These are phyloP conservation scores for Caenorhabditis wallacei DNA, from an alignment of 2,888 invertebrate species.

Conservation along the genomic window DNA sequence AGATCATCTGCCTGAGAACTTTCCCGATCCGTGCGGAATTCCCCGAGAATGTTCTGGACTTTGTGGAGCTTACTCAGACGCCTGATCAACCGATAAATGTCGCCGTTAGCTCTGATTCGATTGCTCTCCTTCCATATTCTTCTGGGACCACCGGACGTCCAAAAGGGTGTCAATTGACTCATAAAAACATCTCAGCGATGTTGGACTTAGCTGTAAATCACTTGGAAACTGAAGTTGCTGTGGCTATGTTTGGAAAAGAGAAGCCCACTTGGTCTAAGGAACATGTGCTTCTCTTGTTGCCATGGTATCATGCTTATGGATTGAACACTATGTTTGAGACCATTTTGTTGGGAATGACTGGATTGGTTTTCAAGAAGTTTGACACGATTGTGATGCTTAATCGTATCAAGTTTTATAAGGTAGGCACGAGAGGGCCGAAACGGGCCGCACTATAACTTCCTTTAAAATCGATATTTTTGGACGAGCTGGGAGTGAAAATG, in stretches of 20 bases:
- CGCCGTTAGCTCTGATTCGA: conserved; percentile 39
- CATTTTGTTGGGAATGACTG: conserved; percentile 73
- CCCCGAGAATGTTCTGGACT: conserved; percentile 62
- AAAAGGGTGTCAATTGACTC: conserved; percentile 77
- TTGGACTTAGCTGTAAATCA: conserved; percentile 67
- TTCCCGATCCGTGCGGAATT: conserved; percentile 61
- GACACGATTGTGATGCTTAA: conserved; percentile 73
- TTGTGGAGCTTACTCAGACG: conserved; percentile 55
- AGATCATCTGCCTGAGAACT: conserved; percentile 65
- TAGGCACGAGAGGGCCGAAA: no score
- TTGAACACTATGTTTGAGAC: conserved; percentile 69
- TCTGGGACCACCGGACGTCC: conserved; percentile 86
- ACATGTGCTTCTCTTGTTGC: conserved; percentile 72
- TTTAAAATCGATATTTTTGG: no score
- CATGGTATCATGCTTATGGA: conserved; percentile 82
- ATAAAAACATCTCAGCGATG: conserved; percentile 75
- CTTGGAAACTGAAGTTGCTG: conserved; percentile 50
- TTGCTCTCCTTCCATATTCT: conserved; percentile 71
- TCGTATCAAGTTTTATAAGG: conserved; percentile 74
- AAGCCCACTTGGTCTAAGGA: conserved; percentile 67
- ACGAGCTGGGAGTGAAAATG: no score
- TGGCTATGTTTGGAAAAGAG: conserved; percentile 60
- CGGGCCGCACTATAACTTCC: no score
- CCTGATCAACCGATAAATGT: conserved; percentile 50
- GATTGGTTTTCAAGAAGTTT: conserved; percentile 77